Percentiles rank a stretch among this genome's conserved stretches.
Evolutionary conservation across 2,113 vertebrate species (phyloP).

Genomic region (Archocentrus centrarchus): DNA sequence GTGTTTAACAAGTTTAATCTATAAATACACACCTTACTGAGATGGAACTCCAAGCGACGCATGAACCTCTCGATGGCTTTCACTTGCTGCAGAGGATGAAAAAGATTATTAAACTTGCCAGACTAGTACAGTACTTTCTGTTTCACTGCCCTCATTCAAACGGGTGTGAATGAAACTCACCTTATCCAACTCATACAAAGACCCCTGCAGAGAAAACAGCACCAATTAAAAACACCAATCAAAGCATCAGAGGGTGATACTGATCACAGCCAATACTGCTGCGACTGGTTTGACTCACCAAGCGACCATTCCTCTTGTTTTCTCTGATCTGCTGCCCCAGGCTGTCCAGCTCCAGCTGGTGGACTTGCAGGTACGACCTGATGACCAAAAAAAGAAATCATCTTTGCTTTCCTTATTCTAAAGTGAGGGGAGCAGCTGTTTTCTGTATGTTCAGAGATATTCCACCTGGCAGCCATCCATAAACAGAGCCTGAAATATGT

Average conservation of each 20-base stretch:
- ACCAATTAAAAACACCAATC: conserved; percentile 29
- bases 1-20: neutral
- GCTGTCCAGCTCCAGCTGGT: conserved; percentile 80
- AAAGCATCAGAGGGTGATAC: conserved; percentile 9
- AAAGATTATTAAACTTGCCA: neutral
- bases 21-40: conserved; percentile 72
- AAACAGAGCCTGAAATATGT: conserved; percentile 28
- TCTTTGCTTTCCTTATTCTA: neutral
- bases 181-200: conserved; percentile 79
- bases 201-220: conserved; percentile 67
- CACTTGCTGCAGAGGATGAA: conserved; percentile 71
- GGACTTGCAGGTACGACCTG: conserved; percentile 80
- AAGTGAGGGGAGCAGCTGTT: conserved; percentile 15
- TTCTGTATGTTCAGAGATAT: conserved; percentile 9
- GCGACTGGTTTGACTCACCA: conserved; percentile 73
- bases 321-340: conserved; percentile 79
- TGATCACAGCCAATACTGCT: conserved; percentile 11
- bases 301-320: conserved; percentile 77
- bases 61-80: conserved; percentile 81
- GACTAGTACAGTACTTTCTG: neutral
- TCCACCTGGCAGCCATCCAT: conserved; percentile 24
- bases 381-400: conserved; percentile 3
- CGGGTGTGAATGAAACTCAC: conserved; percentile 63
- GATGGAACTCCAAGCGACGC: conserved; percentile 79
- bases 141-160: neutral